These are phyloP conservation scores for human DNA, from an alignment of 2,113 vertebrate genomes.

Conservation along the genomic window GRCh38 chr19:33309001-33309500, in stretches of 20 bases:
- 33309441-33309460: not conserved
- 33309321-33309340: not conserved
- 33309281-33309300: not conserved
- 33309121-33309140: not conserved
- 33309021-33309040: not conserved
- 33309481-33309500: not conserved
- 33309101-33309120: not conserved
- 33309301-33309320: not conserved
- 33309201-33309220: not conserved
- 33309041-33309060: not conserved
- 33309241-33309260: not conserved
- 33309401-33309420: not conserved
- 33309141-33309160: not conserved
- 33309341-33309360: not conserved
- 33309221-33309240: not conserved
- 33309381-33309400: not conserved
- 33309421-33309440: not conserved
- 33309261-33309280: not conserved
- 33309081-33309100: not conserved
- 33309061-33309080: not conserved
- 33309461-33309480: not conserved
- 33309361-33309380: not conserved
- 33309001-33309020: not conserved
- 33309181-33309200: not conserved
- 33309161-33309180: not conserved